Conservation (phyloP, 2,113 vertebrate species). For the Leuciscus idus region DNA sequence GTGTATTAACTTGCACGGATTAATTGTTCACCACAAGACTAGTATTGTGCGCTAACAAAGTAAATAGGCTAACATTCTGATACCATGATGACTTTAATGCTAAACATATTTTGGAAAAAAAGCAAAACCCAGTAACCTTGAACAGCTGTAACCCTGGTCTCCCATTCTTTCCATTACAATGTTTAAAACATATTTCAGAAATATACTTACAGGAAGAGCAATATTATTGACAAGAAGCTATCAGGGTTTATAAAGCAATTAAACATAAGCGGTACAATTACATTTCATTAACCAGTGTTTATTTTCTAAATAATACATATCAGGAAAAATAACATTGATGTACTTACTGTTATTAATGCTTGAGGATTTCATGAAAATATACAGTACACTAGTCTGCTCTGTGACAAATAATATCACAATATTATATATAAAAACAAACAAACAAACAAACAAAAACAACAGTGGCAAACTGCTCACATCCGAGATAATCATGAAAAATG, state of each 20-base stretch:
- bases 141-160: background rate
- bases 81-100: too few species aligned
- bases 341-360: slow-evolving; percentile 58
- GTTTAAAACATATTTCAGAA: background rate
- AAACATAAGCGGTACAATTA: slow-evolving; percentile 18
- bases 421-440: slow-evolving; percentile 29
- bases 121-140: too few species aligned
- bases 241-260: background rate
- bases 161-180: background rate
- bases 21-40: too few species aligned
- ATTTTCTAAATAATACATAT: slow-evolving; percentile 67
- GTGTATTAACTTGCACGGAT: too few species aligned
- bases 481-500: slow-evolving; percentile 53
- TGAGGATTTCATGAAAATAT: slow-evolving; percentile 65
- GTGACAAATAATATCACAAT: slow-evolving; percentile 61
- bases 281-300: slow-evolving; percentile 66
- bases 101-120: too few species aligned
- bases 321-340: slow-evolving; percentile 63
- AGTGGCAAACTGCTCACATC: slow-evolving; percentile 39
- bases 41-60: too few species aligned
- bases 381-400: slow-evolving; percentile 64
- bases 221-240: background rate
- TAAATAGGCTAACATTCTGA: too few species aligned
- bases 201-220: background rate
- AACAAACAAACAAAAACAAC: slow-evolving; percentile 34